Percentiles rank a stretch among this genome's conserved stretches.
Conservation (phyloP, 2,113 vertebrate species). For the Amphilophus citrinellus region DNA sequence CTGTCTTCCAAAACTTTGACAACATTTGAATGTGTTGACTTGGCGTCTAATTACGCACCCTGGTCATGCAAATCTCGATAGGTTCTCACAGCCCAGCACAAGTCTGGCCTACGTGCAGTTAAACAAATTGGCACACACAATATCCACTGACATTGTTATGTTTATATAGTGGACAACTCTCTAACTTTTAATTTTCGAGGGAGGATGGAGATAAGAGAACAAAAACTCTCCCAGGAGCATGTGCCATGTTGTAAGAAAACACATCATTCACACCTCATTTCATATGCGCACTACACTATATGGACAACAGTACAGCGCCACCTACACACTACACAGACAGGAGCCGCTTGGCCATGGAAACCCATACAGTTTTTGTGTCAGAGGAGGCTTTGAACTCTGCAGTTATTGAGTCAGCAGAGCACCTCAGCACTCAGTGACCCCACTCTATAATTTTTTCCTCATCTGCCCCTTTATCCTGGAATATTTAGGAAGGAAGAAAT, state of each 20-base stretch:
- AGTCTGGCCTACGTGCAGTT: background rate
- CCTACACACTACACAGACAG: too few relatives aligned
- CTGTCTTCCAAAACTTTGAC: background rate
- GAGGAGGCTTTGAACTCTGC: too few relatives aligned
- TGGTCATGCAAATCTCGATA: background rate
- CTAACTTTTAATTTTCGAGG: background rate
- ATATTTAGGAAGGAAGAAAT: background rate
- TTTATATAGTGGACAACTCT: background rate
- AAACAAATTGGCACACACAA: background rate
- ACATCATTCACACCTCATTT: background rate
- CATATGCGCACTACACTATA: too few relatives aligned
- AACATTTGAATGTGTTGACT: background rate
- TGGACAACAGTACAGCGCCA: too few relatives aligned
- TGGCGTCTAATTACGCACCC: background rate
- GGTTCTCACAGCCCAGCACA: background rate
- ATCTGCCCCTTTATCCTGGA: background rate
- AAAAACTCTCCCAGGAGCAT: background rate
- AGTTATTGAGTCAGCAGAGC: too few relatives aligned
- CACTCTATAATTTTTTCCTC: too few relatives aligned
- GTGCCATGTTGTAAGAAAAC: background rate
- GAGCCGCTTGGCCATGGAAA: too few relatives aligned
- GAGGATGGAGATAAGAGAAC: background rate
- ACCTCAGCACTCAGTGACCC: too few relatives aligned
- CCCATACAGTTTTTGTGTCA: too few relatives aligned
- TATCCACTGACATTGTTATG: background rate